These are phyloP conservation scores for Muntiacus muntjak DNA, from an alignment of 2,113 vertebrate species.

Conservation along the genomic window DNA sequence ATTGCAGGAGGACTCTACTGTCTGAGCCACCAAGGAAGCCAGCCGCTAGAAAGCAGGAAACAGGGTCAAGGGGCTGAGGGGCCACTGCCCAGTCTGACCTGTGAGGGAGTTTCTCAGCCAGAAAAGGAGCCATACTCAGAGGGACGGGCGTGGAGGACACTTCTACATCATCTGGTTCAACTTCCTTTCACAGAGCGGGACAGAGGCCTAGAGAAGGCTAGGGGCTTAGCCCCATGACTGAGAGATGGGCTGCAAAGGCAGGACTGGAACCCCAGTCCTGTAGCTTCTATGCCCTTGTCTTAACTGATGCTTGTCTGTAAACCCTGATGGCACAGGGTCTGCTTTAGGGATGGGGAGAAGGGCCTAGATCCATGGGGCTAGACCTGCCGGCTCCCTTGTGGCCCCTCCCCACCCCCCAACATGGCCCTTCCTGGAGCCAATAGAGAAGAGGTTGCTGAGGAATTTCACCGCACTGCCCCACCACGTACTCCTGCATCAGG, in stretches of 20 bases:
- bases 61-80: not conserved
- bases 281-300: not conserved
- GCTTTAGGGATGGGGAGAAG: not conserved
- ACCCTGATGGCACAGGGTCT: not conserved
- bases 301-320: not conserved
- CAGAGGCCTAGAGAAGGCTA: not conserved
- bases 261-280: not conserved
- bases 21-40: not conserved
- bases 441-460: not conserved
- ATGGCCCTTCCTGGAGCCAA: not conserved
- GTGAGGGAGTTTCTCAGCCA: not conserved
- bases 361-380: not conserved
- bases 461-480: not conserved
- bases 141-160: not conserved
- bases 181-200: not conserved
- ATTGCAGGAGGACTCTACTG: not conserved
- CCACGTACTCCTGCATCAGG: not conserved
- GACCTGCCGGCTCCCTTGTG: not conserved
- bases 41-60: not conserved
- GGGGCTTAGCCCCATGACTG: not conserved
- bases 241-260: not conserved
- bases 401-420: accelerated
- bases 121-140: not conserved
- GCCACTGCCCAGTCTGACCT: not conserved
- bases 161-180: not conserved